Conservation (phyloP, 1,140 invertebrate species). For the Myzus persicae region DNA sequence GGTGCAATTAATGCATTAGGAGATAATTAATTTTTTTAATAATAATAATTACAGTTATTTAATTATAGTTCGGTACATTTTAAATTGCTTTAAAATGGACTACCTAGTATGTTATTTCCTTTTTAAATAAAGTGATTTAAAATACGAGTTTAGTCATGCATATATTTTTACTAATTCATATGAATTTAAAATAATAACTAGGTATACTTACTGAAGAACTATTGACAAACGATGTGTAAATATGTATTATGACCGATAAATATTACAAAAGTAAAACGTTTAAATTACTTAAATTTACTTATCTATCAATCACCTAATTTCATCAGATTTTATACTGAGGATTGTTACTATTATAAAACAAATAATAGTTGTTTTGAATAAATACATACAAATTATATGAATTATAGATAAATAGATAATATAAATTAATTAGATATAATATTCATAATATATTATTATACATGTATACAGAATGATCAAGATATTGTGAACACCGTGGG, state of each 20-base stretch:
- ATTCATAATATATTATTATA: background rate
- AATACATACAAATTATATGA: background rate
- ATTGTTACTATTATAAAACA: background rate
- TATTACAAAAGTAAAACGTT: background rate
- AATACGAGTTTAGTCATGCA: background rate
- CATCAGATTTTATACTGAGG: background rate
- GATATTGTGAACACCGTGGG: background rate
- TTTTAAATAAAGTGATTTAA: constrained; percentile 14
- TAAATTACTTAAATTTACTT: background rate
- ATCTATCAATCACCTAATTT: background rate
- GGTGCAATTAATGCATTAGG: background rate
- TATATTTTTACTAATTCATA: background rate
- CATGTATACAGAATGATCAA: background rate
- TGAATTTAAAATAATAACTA: constrained; percentile 20
- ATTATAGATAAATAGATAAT: background rate
- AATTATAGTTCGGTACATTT: background rate
- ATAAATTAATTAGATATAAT: background rate
- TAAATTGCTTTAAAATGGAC: background rate
- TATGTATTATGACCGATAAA: background rate
- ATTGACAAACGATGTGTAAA: background rate
- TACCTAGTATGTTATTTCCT: background rate
- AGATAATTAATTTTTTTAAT: background rate
- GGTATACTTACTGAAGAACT: background rate
- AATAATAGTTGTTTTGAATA: background rate
- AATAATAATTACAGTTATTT: background rate